Conservation (phyloP, 2,797 vertebrate species). For the Sebastes itinus region DNA sequence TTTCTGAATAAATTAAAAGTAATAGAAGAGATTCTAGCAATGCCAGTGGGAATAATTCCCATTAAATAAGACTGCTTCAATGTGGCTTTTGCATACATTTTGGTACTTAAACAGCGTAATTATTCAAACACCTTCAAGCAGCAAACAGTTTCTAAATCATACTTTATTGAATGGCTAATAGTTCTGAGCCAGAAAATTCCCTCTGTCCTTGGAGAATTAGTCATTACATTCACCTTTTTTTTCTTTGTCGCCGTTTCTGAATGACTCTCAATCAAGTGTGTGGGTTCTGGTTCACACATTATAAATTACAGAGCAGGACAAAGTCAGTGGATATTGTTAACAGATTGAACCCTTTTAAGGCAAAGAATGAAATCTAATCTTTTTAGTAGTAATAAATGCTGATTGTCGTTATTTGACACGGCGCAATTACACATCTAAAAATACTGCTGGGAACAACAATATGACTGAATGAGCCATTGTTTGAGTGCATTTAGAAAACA, state of each 20-base stretch:
- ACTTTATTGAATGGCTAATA: slow-evolving; percentile 23
- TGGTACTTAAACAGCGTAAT: slow-evolving; percentile 11
- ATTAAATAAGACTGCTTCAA: background rate
- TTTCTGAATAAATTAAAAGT: slow-evolving; percentile 21
- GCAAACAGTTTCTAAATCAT: slow-evolving; percentile 16
- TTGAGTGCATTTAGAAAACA: background rate
- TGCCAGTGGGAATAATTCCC: background rate
- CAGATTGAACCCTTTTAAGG: background rate
- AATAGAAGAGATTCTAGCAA: background rate
- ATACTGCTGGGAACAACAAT: background rate
- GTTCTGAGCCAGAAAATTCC: slow-evolving; percentile 17
- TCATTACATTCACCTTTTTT: slow-evolving; percentile 45
- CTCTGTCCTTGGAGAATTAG: slow-evolving; percentile 1
- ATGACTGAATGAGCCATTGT: background rate
- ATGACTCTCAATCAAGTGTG: slow-evolving; percentile 23
- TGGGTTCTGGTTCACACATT: slow-evolving; percentile 1
- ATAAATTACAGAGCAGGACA: slow-evolving; percentile 19
- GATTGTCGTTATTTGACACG: background rate
- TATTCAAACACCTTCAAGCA: slow-evolving; percentile 44
- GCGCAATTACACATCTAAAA: background rate
- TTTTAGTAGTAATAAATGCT: background rate
- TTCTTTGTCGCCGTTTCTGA: slow-evolving; percentile 13
- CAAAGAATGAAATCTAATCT: background rate
- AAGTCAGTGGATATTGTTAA: background rate
- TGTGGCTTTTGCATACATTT: slow-evolving; percentile 11